These are phyloP conservation scores for Drosophila quadrilineata DNA, from an alignment of 1,140 invertebrate genomes.

Conservation along the genomic window DNA sequence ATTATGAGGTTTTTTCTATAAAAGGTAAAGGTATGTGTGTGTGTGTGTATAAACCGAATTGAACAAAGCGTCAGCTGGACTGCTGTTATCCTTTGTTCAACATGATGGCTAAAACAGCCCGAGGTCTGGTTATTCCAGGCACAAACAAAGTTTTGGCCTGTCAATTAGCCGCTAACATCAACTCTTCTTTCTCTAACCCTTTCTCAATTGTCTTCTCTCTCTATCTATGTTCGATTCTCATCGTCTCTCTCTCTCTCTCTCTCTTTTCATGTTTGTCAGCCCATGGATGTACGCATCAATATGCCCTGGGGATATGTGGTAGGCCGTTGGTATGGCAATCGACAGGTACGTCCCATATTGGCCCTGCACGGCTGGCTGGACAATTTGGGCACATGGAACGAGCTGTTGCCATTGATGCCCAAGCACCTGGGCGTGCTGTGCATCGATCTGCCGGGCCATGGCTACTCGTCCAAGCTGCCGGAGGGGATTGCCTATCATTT, in stretches of 20 bases:
- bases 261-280: constrained; percentile 42
- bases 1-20: too few species aligned
- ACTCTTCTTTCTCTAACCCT: too few species aligned
- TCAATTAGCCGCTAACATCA: constrained; percentile 30
- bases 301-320: constrained; percentile 86
- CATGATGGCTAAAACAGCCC: background rate
- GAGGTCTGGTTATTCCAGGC: constrained; percentile 14
- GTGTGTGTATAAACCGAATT: background rate
- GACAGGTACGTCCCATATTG: constrained; percentile 85
- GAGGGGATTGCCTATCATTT: constrained; percentile 84
- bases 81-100: constrained; percentile 6
- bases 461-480: constrained; percentile 86
- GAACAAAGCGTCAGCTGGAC: background rate
- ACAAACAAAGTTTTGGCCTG: constrained; percentile 30
- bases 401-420: constrained; percentile 84
- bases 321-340: constrained; percentile 87
- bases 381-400: constrained; percentile 88
- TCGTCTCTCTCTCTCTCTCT: constrained; percentile 7
- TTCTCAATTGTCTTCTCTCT: background rate
- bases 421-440: constrained; percentile 85
- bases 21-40: constrained; percentile 2
- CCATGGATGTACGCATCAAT: constrained; percentile 85
- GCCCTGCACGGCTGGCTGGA: constrained; percentile 90
- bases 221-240: too few species aligned
- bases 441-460: constrained; percentile 88